phyloP scores from a whole-genome alignment of 1,140 invertebrate species.

The Heliconius melpomene region DNA sequence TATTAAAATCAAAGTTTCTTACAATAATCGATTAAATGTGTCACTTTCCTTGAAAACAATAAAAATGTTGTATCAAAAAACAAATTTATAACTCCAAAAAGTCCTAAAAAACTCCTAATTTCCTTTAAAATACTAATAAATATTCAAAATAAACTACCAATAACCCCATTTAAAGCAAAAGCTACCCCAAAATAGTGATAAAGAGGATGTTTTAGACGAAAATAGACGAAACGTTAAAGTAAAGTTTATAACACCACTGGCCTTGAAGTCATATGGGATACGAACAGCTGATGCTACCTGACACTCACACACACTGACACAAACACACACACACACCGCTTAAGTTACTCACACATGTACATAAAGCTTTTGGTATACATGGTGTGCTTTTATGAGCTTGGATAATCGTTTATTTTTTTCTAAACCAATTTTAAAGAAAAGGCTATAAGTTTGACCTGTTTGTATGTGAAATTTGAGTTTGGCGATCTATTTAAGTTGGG shows the following conservation, averaged over 20 bases:
- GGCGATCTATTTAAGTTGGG: too few species aligned
- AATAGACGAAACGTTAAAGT: slow-evolving; percentile 13
- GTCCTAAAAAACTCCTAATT: too few species aligned
- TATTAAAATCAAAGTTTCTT: too few species aligned
- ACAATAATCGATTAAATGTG: too few species aligned
- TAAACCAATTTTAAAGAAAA: too few species aligned
- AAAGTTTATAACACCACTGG: slow-evolving; percentile 29
- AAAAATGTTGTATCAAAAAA: too few species aligned
- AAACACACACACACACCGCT: slow-evolving; percentile 20
- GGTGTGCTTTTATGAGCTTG: not conserved
- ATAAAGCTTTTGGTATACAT: not conserved
- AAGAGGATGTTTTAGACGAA: not conserved
- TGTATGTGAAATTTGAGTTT: too few species aligned
- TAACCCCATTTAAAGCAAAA: not conserved
- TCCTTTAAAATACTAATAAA: too few species aligned
- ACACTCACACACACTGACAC: slow-evolving; percentile 42
- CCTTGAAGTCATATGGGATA: slow-evolving; percentile 73
- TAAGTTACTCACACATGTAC: slow-evolving; percentile 18
- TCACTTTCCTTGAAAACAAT: too few species aligned
- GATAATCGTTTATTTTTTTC: not conserved
- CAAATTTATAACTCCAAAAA: too few species aligned
- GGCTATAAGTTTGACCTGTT: too few species aligned
- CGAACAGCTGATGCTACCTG: slow-evolving; percentile 74
- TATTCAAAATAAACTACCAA: not conserved
- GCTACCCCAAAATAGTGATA: not conserved